Percentiles rank a stretch among this genome's conserved stretches.
Evolutionary conservation across 2,797 vertebrate species (phyloP).

Genomic region (Amblyopsis hoosieri): DNA sequence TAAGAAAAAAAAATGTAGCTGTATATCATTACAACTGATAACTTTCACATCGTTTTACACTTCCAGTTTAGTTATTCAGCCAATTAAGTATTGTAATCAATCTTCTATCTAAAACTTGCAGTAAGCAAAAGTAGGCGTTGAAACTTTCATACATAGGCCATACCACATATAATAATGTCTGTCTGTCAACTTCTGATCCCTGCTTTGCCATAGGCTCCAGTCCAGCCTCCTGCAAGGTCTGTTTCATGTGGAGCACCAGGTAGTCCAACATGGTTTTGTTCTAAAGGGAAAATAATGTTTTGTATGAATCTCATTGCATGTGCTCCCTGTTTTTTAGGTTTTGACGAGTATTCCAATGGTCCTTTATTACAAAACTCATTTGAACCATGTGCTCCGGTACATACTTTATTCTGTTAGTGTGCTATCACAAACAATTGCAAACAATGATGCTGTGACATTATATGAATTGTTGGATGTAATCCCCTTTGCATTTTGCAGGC

Average conservation of each 20-base stretch:
- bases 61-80: too few species aligned
- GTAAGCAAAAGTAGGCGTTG: too few species aligned
- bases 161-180: too few species aligned
- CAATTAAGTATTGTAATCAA: too few species aligned
- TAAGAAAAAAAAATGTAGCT: slow-evolving; percentile 8
- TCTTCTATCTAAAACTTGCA: too few species aligned
- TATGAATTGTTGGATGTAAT: background rate
- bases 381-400: background rate
- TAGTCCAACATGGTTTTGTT: slow-evolving; percentile 4
- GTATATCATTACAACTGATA: too few species aligned
- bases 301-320: background rate
- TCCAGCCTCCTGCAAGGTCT: background rate
- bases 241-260: background rate
- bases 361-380: background rate
- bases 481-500: slow-evolving; percentile 13
- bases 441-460: background rate
- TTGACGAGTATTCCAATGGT: background rate
- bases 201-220: background rate
- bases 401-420: background rate
- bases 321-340: background rate
- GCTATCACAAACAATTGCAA: background rate
- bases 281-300: background rate
- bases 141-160: too few species aligned
- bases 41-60: too few species aligned
- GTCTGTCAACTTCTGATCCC: background rate